A percentile compares a stretch with the other conserved stretches of the same genome.
phyloP scores from a whole-genome alignment of 2,113 vertebrate genomes.

The Bufo bufo region DNA sequence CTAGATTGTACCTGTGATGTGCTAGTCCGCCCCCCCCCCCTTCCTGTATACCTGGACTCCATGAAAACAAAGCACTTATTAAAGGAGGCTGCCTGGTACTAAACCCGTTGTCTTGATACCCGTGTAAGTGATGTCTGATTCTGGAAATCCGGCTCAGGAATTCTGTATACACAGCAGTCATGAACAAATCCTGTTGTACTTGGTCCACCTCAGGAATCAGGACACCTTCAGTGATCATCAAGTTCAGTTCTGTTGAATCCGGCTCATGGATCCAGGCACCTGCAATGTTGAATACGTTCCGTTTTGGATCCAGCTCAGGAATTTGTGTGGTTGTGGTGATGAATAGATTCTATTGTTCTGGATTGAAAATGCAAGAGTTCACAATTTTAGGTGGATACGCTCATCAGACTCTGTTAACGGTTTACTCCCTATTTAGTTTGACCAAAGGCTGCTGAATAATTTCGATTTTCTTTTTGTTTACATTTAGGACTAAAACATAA shows the following conservation, averaged over 20 bases:
- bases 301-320: conserved; percentile 49
- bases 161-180: conserved; percentile 20
- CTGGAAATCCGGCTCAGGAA: conserved; percentile 50
- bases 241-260: conserved; percentile 25
- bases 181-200: conserved; percentile 22
- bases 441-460: conserved; percentile 44
- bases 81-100: neutral
- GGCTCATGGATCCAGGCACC: conserved; percentile 29
- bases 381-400: conserved; percentile 26
- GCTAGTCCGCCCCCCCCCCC: neutral
- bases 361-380: conserved; percentile 22
- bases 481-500: conserved; percentile 56
- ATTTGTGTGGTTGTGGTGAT: conserved; percentile 30
- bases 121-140: conserved; percentile 6
- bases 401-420: neutral
- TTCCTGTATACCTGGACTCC: conserved; percentile 8
- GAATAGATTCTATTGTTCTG: conserved; percentile 11
- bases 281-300: conserved; percentile 21
- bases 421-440: conserved; percentile 41
- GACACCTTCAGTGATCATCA: conserved; percentile 20
- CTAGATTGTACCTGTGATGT: neutral
- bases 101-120: neutral
- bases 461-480: conserved; percentile 45
- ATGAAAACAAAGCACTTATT: conserved; percentile 37
- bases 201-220: conserved; percentile 35